Evolutionary conservation across 2,888 invertebrate species (phyloP), one percentile per base, ranked within the genome.

Genomic region (Oxyteleia sp.): DNA sequence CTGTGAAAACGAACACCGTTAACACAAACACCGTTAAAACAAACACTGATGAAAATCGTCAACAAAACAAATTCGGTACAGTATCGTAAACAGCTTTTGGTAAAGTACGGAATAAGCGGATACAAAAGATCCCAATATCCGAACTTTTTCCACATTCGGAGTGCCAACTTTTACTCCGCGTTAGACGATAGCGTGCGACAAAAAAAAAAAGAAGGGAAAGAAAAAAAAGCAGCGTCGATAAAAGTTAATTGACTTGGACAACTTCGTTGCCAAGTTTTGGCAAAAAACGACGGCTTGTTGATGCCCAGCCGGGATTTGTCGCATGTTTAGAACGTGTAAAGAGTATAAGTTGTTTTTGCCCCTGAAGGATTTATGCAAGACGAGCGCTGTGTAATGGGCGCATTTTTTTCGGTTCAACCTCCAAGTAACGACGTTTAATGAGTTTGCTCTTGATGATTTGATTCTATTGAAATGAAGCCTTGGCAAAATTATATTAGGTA

Each of bases 21-120:
- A n/a, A n/a, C n/a, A n/a, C n/a, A n/a, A n/a, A n/a, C n/a, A n/a
- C n/a, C n/a, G n/a, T n/a, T n/a, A n/a, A n/a, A n/a, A n/a, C n/a
- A n/a, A n/a, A n/a, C n/a, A n/a, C n/a, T n/a, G n/a, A n/a, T n/a
- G n/a, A n/a, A n/a, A n/a, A n/a, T n/a, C n/a, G n/a, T n/a, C n/a
- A n/a, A n/a, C n/a, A n/a, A n/a, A 15, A 47, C 47, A 63, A 63
- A 63, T 63, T 63, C 45, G 26, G 15, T 63, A 47, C 32, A 63
- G 15, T 18, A 32, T 45, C 61, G 29, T 63, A 63, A 63, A 63
- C 51, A 23, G 18, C 11, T 32, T 47, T 26, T 26, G 26, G 8
- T 32, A 5, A 13, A 41, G 15, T 13, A 2, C 41, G 41, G 41
- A 2, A 4, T 13, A 13, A 2, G 13, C 41, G 41, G 13, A 66